A percentile compares a stretch with the other conserved stretches of the same genome.
Evolutionary conservation across 1,140 invertebrate species (phyloP).

Genomic region (Drosophila kanapiae): DNA sequence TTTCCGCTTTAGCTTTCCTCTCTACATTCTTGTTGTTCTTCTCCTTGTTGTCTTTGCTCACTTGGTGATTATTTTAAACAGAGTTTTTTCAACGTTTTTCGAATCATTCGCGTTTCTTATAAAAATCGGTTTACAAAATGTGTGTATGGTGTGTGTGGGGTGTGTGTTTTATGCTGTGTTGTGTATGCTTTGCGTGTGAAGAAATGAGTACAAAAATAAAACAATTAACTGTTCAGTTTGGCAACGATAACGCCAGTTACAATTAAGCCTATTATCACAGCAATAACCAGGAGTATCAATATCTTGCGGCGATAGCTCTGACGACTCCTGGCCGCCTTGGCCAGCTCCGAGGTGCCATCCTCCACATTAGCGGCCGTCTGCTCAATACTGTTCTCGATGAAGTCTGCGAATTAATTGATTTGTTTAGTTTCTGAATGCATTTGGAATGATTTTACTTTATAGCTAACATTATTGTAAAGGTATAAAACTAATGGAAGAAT

Average conservation of each 20-base stretch:
- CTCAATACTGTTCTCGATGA: slow-evolving; percentile 95
- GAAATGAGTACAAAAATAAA: slow-evolving; percentile 55
- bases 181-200: slow-evolving; percentile 32
- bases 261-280: slow-evolving; percentile 88
- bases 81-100: slow-evolving; percentile 44
- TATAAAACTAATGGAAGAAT: neutral
- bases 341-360: slow-evolving; percentile 90
- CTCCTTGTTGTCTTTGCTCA: slow-evolving; percentile 66
- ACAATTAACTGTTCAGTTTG: slow-evolving; percentile 86
- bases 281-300: slow-evolving; percentile 88
- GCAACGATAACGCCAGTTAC: slow-evolving; percentile 88
- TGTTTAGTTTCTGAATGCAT: neutral
- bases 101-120: slow-evolving; percentile 55
- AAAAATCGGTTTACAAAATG: slow-evolving; percentile 77
- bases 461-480: neutral
- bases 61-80: slow-evolving; percentile 75
- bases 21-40: slow-evolving; percentile 42
- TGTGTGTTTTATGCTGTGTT: slow-evolving; percentile 38
- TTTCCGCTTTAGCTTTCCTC: slow-evolving; percentile 47
- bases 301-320: slow-evolving; percentile 90
- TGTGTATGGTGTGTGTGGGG: slow-evolving; percentile 28
- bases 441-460: neutral
- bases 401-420: slow-evolving; percentile 87
- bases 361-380: slow-evolving; percentile 91
- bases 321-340: slow-evolving; percentile 92